These are phyloP conservation scores for Crepidodera aurea DNA, from an alignment of 2,888 invertebrate species.

Conservation along the genomic window DNA sequence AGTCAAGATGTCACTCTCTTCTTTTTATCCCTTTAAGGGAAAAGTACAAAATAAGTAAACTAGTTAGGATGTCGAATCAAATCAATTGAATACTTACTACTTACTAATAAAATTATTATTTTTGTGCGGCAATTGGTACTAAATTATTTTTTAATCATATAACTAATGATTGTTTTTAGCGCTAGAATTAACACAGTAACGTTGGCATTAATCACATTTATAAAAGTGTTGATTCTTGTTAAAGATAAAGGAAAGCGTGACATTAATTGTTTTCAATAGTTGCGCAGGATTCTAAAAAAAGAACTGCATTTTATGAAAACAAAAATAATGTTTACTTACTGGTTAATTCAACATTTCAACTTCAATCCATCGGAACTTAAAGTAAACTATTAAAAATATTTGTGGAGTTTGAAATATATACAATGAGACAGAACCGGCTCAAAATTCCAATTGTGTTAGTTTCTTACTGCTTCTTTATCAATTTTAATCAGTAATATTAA, in stretches of 20 bases:
- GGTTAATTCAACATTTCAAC: constrained; percentile 11
- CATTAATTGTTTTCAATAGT: constrained; percentile 13
- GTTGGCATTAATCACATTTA: constrained; percentile 5
- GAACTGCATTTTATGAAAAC: constrained; percentile 3
- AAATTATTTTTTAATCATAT: no score
- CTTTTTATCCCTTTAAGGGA: no score
- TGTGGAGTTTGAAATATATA: neutral
- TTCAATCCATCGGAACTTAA: neutral
- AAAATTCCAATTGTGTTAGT: neutral
- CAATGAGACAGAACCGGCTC: neutral
- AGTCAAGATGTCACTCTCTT: no score
- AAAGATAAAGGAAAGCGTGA: constrained; percentile 6
- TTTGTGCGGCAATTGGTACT: no score
- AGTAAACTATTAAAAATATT: constrained; percentile 4
- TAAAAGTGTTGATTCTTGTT: constrained; percentile 9
- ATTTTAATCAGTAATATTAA: no score
- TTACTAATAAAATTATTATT: no score
- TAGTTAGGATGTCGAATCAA: no score
- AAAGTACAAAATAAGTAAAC: no score
- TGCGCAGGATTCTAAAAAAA: neutral
- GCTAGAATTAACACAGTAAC: neutral
- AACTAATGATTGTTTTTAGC: constrained; percentile 2
- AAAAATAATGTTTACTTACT: constrained; percentile 8
- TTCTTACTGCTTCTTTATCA: no score
- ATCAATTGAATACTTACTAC: no score